Conservation (phyloP, 2,797 vertebrate species). For the Acrossocheilus wenchowensis region DNA sequence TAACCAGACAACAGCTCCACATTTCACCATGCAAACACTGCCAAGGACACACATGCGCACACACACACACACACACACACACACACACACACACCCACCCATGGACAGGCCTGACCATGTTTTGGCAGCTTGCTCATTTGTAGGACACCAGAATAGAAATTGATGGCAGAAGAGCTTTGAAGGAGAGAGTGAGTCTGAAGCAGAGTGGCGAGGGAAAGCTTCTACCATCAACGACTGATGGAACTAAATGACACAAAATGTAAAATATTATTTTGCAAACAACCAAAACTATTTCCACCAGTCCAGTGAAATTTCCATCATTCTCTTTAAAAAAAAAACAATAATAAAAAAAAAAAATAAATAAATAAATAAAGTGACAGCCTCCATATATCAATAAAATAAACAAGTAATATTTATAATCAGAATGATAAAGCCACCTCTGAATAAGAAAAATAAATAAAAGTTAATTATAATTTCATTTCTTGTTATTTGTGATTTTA, state of each 20-base stretch:
- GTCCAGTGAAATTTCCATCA: background rate
- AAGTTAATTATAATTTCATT: background rate
- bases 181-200: background rate
- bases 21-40: background rate
- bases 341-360: background rate
- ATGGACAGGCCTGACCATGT: background rate
- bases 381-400: background rate
- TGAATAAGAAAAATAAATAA: background rate
- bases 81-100: background rate
- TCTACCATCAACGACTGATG: background rate
- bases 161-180: background rate
- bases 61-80: too few species aligned
- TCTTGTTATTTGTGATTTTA: background rate
- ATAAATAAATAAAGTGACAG: background rate
- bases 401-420: background rate
- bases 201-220: background rate
- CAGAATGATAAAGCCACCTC: background rate
- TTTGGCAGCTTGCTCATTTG: slow-evolving; percentile 27
- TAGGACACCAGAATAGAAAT: slow-evolving; percentile 14
- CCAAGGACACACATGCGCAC: slow-evolving; percentile 13
- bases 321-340: background rate
- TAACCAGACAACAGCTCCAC: background rate
- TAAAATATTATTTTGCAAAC: background rate
- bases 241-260: background rate
- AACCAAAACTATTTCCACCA: background rate